phyloP scores from a whole-genome alignment of 2,113 vertebrate genomes.

The Gnathonemus echidnorhynchus region DNA sequence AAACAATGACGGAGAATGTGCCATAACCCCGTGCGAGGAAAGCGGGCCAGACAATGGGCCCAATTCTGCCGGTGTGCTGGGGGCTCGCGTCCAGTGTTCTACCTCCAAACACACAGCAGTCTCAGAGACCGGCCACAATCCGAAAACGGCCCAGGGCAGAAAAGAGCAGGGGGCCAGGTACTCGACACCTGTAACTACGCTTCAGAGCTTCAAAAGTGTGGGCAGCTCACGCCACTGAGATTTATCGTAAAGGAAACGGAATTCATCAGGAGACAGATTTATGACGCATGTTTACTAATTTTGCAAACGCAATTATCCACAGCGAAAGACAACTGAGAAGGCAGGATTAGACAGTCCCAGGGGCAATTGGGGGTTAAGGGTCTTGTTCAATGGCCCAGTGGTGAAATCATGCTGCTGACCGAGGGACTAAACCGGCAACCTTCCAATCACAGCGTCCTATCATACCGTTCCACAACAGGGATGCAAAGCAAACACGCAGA shows the following conservation, averaged over 20 bases:
- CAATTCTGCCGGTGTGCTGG: conserved; percentile 24
- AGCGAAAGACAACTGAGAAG: not conserved
- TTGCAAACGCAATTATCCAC: not conserved
- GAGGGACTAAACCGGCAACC: not conserved
- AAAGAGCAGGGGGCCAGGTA: not conserved
- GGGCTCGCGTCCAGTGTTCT: not conserved
- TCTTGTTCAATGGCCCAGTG: not conserved
- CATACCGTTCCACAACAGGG: not conserved
- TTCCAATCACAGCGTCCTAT: not conserved
- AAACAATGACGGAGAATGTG: conserved; percentile 33
- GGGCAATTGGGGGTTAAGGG: not conserved
- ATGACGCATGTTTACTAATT: not conserved
- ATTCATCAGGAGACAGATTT: not conserved
- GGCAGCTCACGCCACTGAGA: not conserved
- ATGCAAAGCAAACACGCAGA: not conserved
- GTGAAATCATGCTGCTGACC: not conserved
- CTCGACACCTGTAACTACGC: not conserved
- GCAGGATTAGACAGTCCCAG: not conserved
- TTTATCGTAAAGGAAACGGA: not conserved
- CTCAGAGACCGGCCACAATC: not conserved
- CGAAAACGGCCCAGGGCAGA: not conserved
- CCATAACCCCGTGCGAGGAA: conserved; percentile 26
- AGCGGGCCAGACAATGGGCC: conserved; percentile 30
- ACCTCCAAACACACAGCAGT: conserved; percentile 14
- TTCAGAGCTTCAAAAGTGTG: not conserved